These are phyloP conservation scores for Bubo bubo DNA, from an alignment of 2,113 vertebrate genomes.

Conservation along the genomic window DNA sequence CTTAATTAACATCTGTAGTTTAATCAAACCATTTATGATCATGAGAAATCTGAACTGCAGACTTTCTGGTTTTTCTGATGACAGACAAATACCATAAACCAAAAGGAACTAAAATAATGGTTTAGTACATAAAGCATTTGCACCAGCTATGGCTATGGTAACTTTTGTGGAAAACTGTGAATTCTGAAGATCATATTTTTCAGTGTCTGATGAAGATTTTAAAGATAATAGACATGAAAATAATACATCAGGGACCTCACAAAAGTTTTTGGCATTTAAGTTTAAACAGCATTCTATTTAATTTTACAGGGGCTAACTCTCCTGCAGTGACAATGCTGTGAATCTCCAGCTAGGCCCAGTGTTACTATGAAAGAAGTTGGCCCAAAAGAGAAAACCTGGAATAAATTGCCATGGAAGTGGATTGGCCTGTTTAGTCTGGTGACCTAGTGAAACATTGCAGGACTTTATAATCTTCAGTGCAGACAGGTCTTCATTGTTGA, in stretches of 20 bases:
- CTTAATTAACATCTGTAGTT: conserved; percentile 68
- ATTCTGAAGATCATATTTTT: neutral
- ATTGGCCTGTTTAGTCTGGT: conserved; percentile 56
- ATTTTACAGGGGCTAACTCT: neutral
- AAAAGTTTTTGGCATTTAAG: neutral
- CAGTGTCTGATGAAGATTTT: neutral
- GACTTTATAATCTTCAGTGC: conserved; percentile 56
- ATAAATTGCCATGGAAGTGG: conserved; percentile 27
- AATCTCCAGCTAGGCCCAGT: neutral
- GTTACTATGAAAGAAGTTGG: neutral
- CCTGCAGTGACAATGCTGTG: neutral
- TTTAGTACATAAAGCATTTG: neutral
- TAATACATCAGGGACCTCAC: neutral
- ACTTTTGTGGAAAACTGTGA: neutral
- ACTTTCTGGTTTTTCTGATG: conserved; percentile 68
- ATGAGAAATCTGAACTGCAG: conserved; percentile 65
- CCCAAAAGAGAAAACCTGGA: conserved; percentile 27
- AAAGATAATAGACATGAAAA: neutral
- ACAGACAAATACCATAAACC: conserved; percentile 29
- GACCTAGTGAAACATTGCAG: conserved; percentile 52
- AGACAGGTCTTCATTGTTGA: conserved; percentile 63
- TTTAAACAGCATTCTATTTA: neutral
- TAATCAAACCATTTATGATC: conserved; percentile 67
- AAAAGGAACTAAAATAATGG: conserved; percentile 1
- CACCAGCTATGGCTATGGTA: neutral